Evolutionary conservation across 2,888 invertebrate genomes (phyloP), one percentile per base, ranked within the genome.

Genomic region (Cryptocheilus praepositus): DNA sequence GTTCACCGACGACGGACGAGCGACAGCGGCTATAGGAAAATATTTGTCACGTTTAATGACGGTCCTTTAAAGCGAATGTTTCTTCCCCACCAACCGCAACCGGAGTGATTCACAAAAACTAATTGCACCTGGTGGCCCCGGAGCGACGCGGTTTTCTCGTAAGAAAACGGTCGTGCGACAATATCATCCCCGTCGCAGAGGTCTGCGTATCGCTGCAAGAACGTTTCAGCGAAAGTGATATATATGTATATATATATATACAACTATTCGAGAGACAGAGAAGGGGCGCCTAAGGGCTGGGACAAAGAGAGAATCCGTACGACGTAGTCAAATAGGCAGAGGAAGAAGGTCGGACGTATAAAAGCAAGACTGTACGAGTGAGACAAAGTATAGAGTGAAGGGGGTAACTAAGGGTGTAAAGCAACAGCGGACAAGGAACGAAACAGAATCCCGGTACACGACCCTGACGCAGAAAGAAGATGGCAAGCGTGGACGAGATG

Each of bases 81-180:
- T 53, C 28, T 18, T 53, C 28, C 67, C 64, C 64, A 67, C 73
- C 65, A 67, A 64, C 58, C 65, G 13, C 63, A 65, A 67, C 75
- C 55, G 63, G 63, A 44, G 54, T 11, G 36, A 36, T 36, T 11
- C 36, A 36, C 15, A 57, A 59, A 53, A 70, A 70, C 62, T 64
- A 70, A 67, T 70, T 54, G 63, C 61, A 15, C 49, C 19, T 8
- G 19, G 57, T 63, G 56, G 63, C 63, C 56, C 63, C 44, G 63
- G 64, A 57, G 64, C 28, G 16, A 8, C 54, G 54, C 25, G 28
- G 16, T 25, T 28, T 16, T n/a, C 54, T 25, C 25, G 49, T 5
- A 49, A 49, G 49, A 49, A 49, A 49, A 7, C 19, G 18, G 49
- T 16, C 16, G 3, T 19, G 49, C 49, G 49, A 49, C 49, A 49